A percentile compares a stretch with the other conserved stretches of the same genome.
Conservation (phyloP, 2,113 vertebrate genomes). For the Pelvicachromis taeniatus region DNA sequence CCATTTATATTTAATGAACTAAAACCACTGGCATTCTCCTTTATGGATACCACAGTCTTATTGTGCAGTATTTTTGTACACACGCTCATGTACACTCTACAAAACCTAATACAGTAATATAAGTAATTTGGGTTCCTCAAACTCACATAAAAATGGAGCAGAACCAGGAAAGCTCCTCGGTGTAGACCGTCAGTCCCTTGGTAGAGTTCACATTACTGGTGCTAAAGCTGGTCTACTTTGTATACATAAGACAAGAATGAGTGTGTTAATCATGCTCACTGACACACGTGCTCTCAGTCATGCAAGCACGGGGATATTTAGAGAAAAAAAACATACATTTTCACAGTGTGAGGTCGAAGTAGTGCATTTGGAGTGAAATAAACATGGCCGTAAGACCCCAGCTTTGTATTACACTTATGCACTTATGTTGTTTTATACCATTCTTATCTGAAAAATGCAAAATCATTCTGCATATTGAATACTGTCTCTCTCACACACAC, state of each 20-base stretch:
- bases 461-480: background rate
- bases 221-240: constrained; percentile 7
- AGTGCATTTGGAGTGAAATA: background rate
- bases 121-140: background rate
- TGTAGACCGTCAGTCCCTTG: background rate
- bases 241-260: constrained; percentile 10
- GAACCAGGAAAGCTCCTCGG: background rate
- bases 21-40: background rate
- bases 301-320: background rate
- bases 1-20: background rate
- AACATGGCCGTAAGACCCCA: background rate
- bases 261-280: constrained; percentile 17
- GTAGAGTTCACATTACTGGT: constrained; percentile 14
- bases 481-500: background rate
- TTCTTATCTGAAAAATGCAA: background rate
- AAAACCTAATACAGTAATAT: background rate
- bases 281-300: background rate
- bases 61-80: background rate
- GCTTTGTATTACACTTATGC: background rate
- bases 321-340: background rate
- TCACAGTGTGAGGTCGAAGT: background rate
- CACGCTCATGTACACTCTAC: background rate
- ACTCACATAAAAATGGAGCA: background rate
- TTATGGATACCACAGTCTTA: background rate
- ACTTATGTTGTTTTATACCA: background rate